Conservation (phyloP, 2,113 vertebrate genomes). For the Pelvicachromis taeniatus region DNA sequence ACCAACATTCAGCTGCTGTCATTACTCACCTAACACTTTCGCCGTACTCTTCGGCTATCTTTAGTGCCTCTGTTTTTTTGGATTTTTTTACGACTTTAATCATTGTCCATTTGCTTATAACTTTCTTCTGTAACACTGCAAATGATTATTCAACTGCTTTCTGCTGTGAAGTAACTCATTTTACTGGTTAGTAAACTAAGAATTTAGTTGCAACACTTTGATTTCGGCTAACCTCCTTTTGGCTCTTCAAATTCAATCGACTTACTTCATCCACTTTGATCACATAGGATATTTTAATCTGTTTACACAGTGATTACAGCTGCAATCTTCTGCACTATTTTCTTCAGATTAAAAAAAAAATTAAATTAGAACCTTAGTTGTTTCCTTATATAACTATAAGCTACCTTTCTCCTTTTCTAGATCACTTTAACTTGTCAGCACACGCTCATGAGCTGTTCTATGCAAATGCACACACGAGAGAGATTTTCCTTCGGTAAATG, state of each 20-base stretch:
- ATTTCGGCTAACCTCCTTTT: not conserved
- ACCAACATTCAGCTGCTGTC: not conserved
- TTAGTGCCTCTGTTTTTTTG: not conserved
- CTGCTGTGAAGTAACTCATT: not conserved
- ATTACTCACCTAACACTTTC: not conserved
- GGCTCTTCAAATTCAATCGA: not conserved
- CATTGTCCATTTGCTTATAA: not conserved
- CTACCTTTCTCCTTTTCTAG: not conserved
- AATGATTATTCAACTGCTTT: not conserved
- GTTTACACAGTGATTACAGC: not conserved
- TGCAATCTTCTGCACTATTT: not conserved
- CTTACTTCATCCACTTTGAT: not conserved
- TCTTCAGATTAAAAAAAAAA: not conserved
- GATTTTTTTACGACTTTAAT: not conserved
- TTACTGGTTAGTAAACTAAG: not conserved
- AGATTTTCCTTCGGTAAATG: not conserved
- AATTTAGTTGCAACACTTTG: not conserved
- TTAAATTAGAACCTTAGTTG: not conserved
- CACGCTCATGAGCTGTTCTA: not conserved
- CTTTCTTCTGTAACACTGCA: not conserved
- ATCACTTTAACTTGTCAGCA: not conserved
- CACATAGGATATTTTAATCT: not conserved
- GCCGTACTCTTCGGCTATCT: not conserved
- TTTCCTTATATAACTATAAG: not conserved
- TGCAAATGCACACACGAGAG: not conserved